Conservation (phyloP, 1,140 invertebrate genomes). For the Saccostrea echinata region DNA sequence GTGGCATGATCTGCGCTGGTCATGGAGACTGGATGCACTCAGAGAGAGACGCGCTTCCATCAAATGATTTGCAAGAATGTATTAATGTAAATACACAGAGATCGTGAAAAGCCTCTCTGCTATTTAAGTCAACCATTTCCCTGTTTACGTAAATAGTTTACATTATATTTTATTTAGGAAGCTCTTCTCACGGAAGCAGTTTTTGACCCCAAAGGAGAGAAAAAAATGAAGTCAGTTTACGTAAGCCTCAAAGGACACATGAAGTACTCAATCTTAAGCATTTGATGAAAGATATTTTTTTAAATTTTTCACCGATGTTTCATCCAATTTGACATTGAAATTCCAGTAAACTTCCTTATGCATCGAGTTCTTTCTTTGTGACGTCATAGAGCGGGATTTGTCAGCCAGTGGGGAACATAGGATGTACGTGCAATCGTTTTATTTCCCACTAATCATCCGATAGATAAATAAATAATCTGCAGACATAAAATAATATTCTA, state of each 20-base stretch:
- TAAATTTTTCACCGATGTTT: slow-evolving; percentile 4
- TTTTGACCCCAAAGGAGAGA: not conserved
- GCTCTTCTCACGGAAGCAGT: slow-evolving; percentile 5
- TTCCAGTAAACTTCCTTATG: not conserved
- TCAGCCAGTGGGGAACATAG: not conserved
- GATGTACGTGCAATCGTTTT: not conserved
- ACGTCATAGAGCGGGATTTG: not conserved
- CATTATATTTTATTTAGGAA: slow-evolving; percentile 18
- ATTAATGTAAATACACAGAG: slow-evolving; percentile 28
- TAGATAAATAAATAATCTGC: not conserved
- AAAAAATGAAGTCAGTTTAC: slow-evolving; percentile 23
- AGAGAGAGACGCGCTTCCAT: not conserved
- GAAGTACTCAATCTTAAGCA: not conserved
- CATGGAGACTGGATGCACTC: slow-evolving; percentile 5
- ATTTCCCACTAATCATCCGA: not conserved
- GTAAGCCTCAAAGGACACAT: slow-evolving; percentile 12
- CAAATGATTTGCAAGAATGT: not conserved
- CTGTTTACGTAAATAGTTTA: slow-evolving; percentile 17
- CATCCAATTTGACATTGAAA: not conserved
- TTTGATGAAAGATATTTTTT: slow-evolving; percentile 2
- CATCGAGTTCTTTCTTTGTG: not conserved
- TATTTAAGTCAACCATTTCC: slow-evolving; percentile 24
- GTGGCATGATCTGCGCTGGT: not conserved
- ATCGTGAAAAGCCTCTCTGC: slow-evolving; percentile 29
- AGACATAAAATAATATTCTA: not conserved